Base-by-base conservation (phyloP, 2,113 vertebrate species). In the Aldabrachelys gigantea region DNA sequence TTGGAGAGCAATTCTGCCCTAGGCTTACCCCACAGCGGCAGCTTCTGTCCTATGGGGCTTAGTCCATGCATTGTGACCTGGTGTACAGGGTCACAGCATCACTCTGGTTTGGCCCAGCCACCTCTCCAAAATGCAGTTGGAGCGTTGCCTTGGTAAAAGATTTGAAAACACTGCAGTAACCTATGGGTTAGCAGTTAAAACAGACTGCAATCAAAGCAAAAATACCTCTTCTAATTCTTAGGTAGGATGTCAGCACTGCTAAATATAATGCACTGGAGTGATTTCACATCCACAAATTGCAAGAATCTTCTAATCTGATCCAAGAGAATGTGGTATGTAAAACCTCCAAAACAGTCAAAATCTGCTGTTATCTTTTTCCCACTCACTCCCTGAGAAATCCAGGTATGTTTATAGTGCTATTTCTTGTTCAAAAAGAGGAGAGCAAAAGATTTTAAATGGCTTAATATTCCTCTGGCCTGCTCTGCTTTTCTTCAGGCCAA, bases 311-410 rank as follows among this genome's bases (percentile, higher is more conserved):
- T 22, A 76, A 44, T 38, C 35, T 69, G 13, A 47, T 84, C 2
- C 31, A 95, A 96, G 47, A 96, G 82, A 91, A 96, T 94, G 94
- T 44, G 91, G 82, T 92, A 92, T 53, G 57, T 88, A 91, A 94
- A 65, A 81, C 65, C 85, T 91, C 90, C 83, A 87, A 93, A 93
- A 1, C 8, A 88, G 24, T 41, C 62, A 72, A 84, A 94, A 93
- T 88, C 49, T 0, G 0, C 80, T 88, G 79, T 87, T 69, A 12
- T 80, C 62, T 94, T 10, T 0, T 91, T 93, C 85, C 41, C 24
- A 44, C 41, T 47, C 38, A 8, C 3, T 95, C 22, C 0, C 75
- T 95, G 72, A 89, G 0, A 1, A 62, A 95, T 89, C 88, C 24
- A 47, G 41, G 41, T 49, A 52, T 95, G 89, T 95, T 97, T 94